A percentile compares a stretch with the other conserved stretches of the same genome.
These are phyloP conservation scores for Micromesistius poutassou DNA, from an alignment of 2,797 vertebrate species.

Conservation along the genomic window DNA sequence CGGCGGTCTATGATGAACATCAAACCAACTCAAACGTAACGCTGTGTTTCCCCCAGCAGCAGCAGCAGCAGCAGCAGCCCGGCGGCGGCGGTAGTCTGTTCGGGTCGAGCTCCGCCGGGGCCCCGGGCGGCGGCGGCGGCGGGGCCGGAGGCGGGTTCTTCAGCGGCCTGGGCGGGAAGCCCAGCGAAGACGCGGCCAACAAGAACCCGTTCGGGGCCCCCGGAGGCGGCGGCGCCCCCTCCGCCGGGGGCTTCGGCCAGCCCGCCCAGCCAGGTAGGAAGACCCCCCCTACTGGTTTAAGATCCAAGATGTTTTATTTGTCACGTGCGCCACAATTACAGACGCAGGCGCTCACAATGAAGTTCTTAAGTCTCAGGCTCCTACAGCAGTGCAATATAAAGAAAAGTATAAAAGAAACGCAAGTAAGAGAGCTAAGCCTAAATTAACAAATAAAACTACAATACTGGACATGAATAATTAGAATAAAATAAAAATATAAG, in stretches of 20 bases:
- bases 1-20: too few relatives aligned
- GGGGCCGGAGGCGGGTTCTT: conserved; percentile 74
- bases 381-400: too few relatives aligned
- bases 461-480: too few relatives aligned
- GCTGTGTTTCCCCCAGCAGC: conserved; percentile 42
- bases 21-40: not conserved
- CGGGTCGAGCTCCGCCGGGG: conserved; percentile 68
- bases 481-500: too few relatives aligned
- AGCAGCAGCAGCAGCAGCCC: conserved; percentile 62
- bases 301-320: too few relatives aligned
- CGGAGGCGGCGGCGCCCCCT: conserved; percentile 55
- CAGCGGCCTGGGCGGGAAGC: conserved; percentile 93
- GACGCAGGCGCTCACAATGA: too few relatives aligned
- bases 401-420: too few relatives aligned
- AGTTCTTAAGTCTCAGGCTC: too few relatives aligned
- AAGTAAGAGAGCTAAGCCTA: too few relatives aligned
- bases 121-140: conserved; percentile 49
- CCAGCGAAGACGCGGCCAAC: conserved; percentile 91
- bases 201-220: conserved; percentile 91
- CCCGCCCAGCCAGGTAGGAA: conserved; percentile 62
- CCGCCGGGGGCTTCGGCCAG: conserved; percentile 81
- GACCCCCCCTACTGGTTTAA: not conserved
- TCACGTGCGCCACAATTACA: too few relatives aligned
- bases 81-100: conserved; percentile 78
- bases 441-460: too few relatives aligned